phyloP scores from a whole-genome alignment of 1,140 invertebrate species.

The Eumeta japonica region DNA sequence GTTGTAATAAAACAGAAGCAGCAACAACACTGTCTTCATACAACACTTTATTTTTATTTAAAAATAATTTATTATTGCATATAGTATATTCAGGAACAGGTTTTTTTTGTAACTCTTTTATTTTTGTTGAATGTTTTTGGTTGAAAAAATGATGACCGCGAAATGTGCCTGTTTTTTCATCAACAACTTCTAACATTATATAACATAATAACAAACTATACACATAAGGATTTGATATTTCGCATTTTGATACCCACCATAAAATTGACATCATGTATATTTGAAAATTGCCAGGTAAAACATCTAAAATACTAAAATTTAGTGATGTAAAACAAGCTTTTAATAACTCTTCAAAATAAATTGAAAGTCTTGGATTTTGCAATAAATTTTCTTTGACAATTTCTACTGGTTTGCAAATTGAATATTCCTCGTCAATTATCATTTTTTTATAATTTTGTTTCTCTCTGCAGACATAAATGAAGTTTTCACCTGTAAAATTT shows the following conservation, averaged over 20 bases:
- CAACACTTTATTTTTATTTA: constrained; percentile 51
- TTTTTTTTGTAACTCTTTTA: constrained; percentile 32
- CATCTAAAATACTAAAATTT: constrained; percentile 35
- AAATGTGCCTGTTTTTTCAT: constrained; percentile 59
- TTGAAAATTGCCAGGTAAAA: constrained; percentile 62
- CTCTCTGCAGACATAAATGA: constrained; percentile 40
- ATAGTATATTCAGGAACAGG: constrained; percentile 17
- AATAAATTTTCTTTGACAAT: constrained; percentile 41
- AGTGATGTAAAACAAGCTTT: constrained; percentile 46
- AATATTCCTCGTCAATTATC: constrained; percentile 24
- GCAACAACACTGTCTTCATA: constrained; percentile 62
- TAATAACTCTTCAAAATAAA: constrained; percentile 50
- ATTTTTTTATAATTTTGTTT: constrained; percentile 30
- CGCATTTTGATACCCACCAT: constrained; percentile 65
- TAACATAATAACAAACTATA: constrained; percentile 63
- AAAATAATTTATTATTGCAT: constrained; percentile 24
- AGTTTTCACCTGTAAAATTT: constrained; percentile 33
- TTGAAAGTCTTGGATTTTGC: too few species aligned
- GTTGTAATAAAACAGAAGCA: constrained; percentile 60
- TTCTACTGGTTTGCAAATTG: constrained; percentile 38
- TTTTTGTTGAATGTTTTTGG: constrained; percentile 39
- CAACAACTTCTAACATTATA: constrained; percentile 63
- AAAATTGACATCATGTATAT: constrained; percentile 64
- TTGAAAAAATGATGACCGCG: constrained; percentile 47
- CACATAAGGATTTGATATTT: constrained; percentile 56